phyloP scores from a whole-genome alignment of 53 echinoderm and acorn worm genomes.

The Luidia sarsii region DNA sequence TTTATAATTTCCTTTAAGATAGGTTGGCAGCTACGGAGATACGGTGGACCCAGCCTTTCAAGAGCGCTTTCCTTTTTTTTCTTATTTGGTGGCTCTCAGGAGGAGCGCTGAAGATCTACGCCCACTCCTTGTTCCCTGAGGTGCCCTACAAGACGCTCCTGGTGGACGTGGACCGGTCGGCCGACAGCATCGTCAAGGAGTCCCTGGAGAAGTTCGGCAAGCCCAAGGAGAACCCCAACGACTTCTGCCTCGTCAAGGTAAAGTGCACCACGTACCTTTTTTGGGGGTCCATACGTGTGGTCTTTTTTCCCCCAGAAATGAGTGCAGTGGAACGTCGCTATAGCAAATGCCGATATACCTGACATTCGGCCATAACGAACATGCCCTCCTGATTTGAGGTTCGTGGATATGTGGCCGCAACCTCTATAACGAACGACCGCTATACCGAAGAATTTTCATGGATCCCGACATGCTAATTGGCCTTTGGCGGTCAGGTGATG shows the following conservation, averaged over 20 bases:
- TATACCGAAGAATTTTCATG: too few species aligned
- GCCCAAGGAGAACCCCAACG: slow-evolving; percentile 74
- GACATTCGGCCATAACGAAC: too few species aligned
- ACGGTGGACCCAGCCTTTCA: too few species aligned
- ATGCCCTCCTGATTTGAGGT: neutral
- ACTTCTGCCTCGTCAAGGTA: slow-evolving; percentile 91
- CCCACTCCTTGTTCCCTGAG: slow-evolving; percentile 89
- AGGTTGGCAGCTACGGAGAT: too few species aligned
- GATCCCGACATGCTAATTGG: too few species aligned
- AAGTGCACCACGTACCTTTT: neutral
- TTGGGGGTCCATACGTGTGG: neutral
- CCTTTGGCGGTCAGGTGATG: too few species aligned
- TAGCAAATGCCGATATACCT: too few species aligned
- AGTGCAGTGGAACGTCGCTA: neutral
- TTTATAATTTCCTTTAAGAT: too few species aligned
- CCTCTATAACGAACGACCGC: too few species aligned
- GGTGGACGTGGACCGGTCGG: slow-evolving; percentile 68
- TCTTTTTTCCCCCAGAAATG: neutral
- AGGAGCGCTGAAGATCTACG: slow-evolving; percentile 90
- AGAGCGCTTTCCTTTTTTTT: too few species aligned
- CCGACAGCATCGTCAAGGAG: slow-evolving; percentile 78
- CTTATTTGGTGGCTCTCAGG: too few species aligned
- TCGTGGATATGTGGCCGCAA: too few species aligned
- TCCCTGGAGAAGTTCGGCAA: slow-evolving; percentile 90
- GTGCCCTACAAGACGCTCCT: slow-evolving; percentile 94